These are phyloP conservation scores for Mesitornis unicolor DNA, from an alignment of 2,113 vertebrate genomes.

Conservation along the genomic window DNA sequence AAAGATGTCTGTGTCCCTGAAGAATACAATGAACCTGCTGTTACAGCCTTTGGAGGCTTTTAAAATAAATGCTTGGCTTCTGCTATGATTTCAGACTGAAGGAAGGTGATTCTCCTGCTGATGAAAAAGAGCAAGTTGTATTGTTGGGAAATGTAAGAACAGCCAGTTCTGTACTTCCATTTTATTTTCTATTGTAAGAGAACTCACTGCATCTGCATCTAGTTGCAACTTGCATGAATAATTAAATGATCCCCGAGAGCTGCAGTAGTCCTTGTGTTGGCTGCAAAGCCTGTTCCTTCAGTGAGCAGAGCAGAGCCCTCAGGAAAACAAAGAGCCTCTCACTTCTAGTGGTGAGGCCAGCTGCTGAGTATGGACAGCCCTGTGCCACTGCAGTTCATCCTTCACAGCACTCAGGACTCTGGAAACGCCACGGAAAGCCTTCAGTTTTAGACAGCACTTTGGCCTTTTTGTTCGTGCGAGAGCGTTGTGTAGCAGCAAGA, in stretches of 20 bases:
- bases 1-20: neutral
- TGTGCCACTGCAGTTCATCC: neutral
- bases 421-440: neutral
- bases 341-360: neutral
- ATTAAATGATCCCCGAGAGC: conserved; percentile 25
- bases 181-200: conserved; percentile 9
- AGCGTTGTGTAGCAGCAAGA: neutral
- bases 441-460: neutral
- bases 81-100: neutral
- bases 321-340: neutral
- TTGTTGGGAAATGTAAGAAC: neutral
- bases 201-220: conserved; percentile 25
- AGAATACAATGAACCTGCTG: neutral
- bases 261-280: neutral
- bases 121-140: neutral
- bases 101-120: neutral
- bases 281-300: conserved; percentile 10
- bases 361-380: neutral
- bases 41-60: neutral
- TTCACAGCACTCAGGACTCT: neutral
- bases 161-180: conserved; percentile 3
- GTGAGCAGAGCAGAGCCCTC: neutral
- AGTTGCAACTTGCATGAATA: conserved; percentile 53
- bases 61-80: neutral
- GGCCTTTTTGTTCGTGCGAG: neutral